Evolutionary conservation across 1,140 invertebrate species (phyloP).

Genomic region (Bombus cullumanus): DNA sequence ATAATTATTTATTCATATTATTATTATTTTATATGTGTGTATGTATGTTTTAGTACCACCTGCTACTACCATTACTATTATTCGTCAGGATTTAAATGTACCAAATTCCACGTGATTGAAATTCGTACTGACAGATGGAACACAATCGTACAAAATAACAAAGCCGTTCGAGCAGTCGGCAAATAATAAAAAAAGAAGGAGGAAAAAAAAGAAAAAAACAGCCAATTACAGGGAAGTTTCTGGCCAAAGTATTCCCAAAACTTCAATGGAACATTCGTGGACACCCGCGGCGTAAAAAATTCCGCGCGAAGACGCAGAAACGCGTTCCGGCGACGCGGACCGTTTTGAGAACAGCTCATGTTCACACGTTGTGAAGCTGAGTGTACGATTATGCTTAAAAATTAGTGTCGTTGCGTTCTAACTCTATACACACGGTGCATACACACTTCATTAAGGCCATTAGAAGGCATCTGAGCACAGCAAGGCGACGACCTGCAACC

Average conservation of each 20-base stretch:
- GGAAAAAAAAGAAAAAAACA: neutral
- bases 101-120: neutral
- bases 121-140: neutral
- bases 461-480: conserved; percentile 76
- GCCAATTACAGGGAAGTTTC: conserved; percentile 38
- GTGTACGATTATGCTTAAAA: conserved; percentile 83
- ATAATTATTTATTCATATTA: too few relatives aligned
- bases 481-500: conserved; percentile 63
- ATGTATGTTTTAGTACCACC: neutral
- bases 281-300: conserved; percentile 49
- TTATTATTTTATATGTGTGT: neutral
- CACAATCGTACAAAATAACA: neutral
- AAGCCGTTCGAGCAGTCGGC: neutral
- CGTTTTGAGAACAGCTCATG: conserved; percentile 71
- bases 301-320: conserved; percentile 54
- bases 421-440: conserved; percentile 72
- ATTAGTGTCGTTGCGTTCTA: conserved; percentile 80
- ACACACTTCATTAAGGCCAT: conserved; percentile 83
- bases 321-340: conserved; percentile 42
- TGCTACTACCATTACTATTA: neutral
- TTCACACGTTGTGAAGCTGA: conserved; percentile 83
- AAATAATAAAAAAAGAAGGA: neutral
- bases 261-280: conserved; percentile 30
- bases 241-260: conserved; percentile 33
- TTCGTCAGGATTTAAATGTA: neutral